Evolutionary conservation across 2,797 vertebrate species (phyloP).

Genomic region (Mallotus villosus): DNA sequence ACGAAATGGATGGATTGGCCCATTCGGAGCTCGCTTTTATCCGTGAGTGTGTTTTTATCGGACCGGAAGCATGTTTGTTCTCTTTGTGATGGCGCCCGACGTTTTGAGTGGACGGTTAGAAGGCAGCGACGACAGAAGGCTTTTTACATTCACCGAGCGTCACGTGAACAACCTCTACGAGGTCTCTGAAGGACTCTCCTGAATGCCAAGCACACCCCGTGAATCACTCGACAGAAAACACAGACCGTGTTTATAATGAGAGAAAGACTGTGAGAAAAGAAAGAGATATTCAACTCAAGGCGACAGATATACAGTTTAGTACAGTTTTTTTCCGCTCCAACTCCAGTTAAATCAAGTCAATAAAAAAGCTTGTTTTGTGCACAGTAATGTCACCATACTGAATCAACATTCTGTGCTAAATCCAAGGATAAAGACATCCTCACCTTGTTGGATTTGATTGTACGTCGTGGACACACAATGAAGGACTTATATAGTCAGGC

Average conservation of each 20-base stretch:
- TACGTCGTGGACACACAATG: too few relatives aligned
- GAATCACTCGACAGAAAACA: slow-evolving; percentile 3
- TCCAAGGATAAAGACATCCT: too few relatives aligned
- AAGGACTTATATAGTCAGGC: too few relatives aligned
- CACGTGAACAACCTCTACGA: slow-evolving; percentile 16
- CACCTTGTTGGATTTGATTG: too few relatives aligned
- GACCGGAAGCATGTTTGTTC: slow-evolving; percentile 23
- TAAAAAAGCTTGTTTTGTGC: too few relatives aligned
- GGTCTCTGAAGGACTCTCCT: slow-evolving; percentile 10
- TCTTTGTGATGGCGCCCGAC: slow-evolving; percentile 29
- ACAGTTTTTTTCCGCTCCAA: too few relatives aligned
- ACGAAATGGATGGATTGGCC: slow-evolving; percentile 21
- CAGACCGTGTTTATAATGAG: neutral
- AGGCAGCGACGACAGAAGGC: slow-evolving; percentile 17
- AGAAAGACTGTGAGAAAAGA: neutral
- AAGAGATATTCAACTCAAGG: neutral
- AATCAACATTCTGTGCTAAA: too few relatives aligned
- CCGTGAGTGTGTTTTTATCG: neutral
- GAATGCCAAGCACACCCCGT: neutral
- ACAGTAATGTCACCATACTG: too few relatives aligned
- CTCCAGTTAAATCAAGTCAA: too few relatives aligned
- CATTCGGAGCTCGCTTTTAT: slow-evolving; percentile 17
- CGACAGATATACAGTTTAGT: too few relatives aligned
- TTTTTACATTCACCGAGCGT: slow-evolving; percentile 19
- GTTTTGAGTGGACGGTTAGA: slow-evolving; percentile 21